Conservation (phyloP, 37 sponge, comb jelly and placozoan species). For the Aplysina aerophoba region DNA sequence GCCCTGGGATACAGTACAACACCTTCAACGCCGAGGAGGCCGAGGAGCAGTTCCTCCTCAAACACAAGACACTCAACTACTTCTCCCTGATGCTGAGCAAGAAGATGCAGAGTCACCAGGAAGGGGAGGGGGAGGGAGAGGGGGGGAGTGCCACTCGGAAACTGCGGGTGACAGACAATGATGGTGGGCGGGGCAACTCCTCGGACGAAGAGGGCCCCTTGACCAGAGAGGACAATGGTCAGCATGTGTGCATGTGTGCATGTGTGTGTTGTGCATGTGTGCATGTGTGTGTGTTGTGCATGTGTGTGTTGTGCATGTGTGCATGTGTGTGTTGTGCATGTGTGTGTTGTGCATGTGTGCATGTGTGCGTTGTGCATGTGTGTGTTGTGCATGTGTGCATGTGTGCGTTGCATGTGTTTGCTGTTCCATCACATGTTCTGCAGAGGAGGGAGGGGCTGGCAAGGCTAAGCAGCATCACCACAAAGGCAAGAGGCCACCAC, state of each 20-base stretch:
- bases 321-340: neutral
- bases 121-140: constrained; percentile 44
- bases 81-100: constrained; percentile 88
- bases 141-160: neutral
- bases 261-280: neutral
- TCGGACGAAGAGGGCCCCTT: no score
- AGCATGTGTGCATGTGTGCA: no score
- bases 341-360: neutral
- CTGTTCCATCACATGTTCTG: neutral
- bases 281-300: neutral
- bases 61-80: constrained; percentile 87
- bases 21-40: constrained; percentile 89
- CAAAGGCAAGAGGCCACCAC: constrained; percentile 47
- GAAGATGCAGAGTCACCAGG: constrained; percentile 63
- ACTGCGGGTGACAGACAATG: neutral
- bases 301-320: neutral
- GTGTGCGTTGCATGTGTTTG: no score
- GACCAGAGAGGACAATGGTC: no score
- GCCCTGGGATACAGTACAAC: constrained; percentile 82
- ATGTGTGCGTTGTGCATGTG: neutral
- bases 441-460: neutral
- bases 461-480: neutral
- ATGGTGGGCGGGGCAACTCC: no score
- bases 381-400: no score
- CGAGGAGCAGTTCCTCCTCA: constrained; percentile 75